Conservation (phyloP, 37 sponge, comb jelly and placozoan genomes). For the Corticium candelabrum region DNA sequence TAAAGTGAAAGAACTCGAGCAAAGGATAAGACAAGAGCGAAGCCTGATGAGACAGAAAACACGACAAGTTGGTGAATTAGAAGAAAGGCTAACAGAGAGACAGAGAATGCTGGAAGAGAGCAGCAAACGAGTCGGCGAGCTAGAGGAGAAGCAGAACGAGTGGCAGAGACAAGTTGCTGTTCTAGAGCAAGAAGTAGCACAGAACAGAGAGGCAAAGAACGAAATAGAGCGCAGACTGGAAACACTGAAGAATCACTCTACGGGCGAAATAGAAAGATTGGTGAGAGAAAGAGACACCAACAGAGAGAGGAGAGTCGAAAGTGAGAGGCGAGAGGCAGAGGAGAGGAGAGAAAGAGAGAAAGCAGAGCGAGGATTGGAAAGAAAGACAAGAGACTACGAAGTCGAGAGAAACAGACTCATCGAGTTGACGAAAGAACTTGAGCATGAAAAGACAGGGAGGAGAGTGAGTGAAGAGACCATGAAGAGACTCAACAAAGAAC, state of each 20-base stretch:
- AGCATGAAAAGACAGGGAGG: constrained; percentile 14
- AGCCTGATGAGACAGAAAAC: background rate
- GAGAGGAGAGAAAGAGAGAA: constrained; percentile 19
- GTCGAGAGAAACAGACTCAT: constrained; percentile 16
- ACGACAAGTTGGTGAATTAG: constrained; percentile 16
- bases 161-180: constrained; percentile 12
- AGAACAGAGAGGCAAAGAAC: no score
- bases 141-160: constrained; percentile 13
- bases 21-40: background rate
- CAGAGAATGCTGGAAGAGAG: constrained; percentile 17
- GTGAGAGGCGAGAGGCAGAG: constrained; percentile 7
- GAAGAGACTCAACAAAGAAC: background rate
- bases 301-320: no score
- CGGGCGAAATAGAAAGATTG: no score
- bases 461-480: constrained; percentile 12
- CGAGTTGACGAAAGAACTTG: no score
- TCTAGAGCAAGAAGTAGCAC: no score
- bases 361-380: no score
- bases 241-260: no score
- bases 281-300: no score
- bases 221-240: no score
- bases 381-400: constrained; percentile 2
- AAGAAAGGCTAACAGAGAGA: constrained; percentile 22
- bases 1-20: background rate
- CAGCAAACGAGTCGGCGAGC: constrained; percentile 25